Conservation (phyloP, 2,888 invertebrate species). For the Melolontha melolontha region DNA sequence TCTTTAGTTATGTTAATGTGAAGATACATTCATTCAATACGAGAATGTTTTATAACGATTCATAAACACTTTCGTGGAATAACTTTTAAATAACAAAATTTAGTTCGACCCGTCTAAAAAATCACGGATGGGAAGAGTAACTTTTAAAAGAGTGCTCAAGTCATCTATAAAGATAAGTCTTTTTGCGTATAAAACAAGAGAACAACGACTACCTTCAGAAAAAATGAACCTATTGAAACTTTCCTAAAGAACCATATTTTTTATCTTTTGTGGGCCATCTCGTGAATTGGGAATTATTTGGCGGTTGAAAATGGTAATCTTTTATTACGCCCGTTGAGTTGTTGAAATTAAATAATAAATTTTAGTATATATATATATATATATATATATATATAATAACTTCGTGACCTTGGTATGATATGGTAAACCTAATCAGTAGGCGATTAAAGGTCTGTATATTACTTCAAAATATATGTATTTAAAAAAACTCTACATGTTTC, state of each 20-base stretch:
- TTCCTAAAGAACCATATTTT: conserved; percentile 30
- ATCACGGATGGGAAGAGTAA: background rate
- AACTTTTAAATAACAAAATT: too few species aligned
- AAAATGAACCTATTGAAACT: conserved; percentile 29
- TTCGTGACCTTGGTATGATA: too few species aligned
- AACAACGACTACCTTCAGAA: conserved; percentile 3
- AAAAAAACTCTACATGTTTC: too few species aligned
- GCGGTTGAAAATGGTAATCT: conserved; percentile 12
- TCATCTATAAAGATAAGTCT: conserved; percentile 34
- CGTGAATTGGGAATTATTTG: conserved; percentile 19
- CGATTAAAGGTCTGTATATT: too few species aligned
- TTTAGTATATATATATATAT: background rate
- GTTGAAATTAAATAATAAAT: conserved; percentile 32
- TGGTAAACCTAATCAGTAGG: too few species aligned
- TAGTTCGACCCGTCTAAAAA: too few species aligned
- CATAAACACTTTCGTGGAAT: too few species aligned
- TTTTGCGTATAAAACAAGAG: conserved; percentile 28
- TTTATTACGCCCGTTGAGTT: background rate
- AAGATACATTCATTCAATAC: too few species aligned
- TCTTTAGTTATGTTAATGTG: too few species aligned
- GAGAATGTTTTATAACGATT: too few species aligned
- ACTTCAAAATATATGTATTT: too few species aligned
- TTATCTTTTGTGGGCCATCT: conserved; percentile 31
- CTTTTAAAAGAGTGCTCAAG: background rate
- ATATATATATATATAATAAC: too few species aligned